phyloP scores from a whole-genome alignment of 2,113 vertebrate genomes.

The Neotragus moschatus region DNA sequence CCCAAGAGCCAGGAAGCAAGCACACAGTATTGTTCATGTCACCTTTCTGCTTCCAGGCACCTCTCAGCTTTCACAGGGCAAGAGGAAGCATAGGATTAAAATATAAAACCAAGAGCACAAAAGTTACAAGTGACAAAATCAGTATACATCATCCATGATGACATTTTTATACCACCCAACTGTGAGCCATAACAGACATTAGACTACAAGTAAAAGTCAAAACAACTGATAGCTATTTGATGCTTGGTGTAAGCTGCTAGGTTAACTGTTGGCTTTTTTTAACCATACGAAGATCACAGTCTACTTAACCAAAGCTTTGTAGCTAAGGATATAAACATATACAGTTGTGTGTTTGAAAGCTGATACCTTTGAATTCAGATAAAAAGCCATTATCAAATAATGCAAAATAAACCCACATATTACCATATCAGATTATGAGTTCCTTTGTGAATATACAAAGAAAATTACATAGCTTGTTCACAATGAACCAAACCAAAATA shows the following conservation, averaged over 20 bases:
- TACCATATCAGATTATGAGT: not conserved
- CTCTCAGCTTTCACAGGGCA: conserved; percentile 58
- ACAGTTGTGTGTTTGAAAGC: conserved; percentile 15
- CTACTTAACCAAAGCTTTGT: conserved; percentile 29
- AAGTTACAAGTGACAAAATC: conserved; percentile 39
- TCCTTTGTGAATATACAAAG: conserved; percentile 25
- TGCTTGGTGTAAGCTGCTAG: not conserved
- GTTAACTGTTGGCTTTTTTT: not conserved
- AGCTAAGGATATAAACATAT: not conserved
- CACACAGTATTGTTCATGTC: conserved; percentile 37
- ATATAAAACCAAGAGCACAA: conserved; percentile 62
- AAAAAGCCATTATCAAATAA: conserved; percentile 18
- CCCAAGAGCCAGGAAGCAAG: conserved; percentile 47
- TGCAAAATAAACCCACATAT: conserved; percentile 12
- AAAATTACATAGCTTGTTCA: conserved; percentile 45
- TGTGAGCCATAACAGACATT: not conserved
- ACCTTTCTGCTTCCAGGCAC: conserved; percentile 61
- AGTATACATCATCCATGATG: not conserved
- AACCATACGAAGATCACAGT: not conserved
- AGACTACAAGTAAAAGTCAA: not conserved
- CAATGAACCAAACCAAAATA: conserved; percentile 12
- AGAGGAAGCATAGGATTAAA: conserved; percentile 65
- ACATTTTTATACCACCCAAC: not conserved
- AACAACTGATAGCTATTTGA: not conserved
- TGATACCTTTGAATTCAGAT: not conserved